A percentile compares a stretch with the other conserved stretches of the same genome.
These are phyloP conservation scores for Odontophorus gujanensis DNA, from an alignment of 2,113 vertebrate species.

Conservation along the genomic window DNA sequence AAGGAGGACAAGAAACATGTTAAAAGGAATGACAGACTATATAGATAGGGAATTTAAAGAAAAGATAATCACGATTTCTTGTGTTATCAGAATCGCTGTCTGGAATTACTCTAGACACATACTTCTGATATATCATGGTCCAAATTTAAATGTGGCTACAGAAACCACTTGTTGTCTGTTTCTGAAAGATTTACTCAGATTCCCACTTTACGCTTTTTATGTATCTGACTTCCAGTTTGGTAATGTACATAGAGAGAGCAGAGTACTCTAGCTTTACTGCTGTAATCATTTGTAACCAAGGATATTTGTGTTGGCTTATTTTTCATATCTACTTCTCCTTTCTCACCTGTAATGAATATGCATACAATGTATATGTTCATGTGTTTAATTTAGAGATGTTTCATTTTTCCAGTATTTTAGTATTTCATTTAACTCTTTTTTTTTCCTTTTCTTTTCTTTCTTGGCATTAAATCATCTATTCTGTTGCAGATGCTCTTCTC, in stretches of 20 bases:
- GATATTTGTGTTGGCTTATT: background rate
- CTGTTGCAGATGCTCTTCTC: conserved; percentile 93
- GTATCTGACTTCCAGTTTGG: background rate
- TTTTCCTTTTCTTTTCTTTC: conserved; percentile 44
- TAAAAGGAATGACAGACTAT: background rate
- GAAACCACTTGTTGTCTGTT: background rate
- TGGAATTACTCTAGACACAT: background rate
- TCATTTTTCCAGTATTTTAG: conserved; percentile 28
- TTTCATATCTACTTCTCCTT: conserved; percentile 1
- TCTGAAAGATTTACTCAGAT: background rate
- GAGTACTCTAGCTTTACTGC: background rate
- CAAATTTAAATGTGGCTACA: background rate
- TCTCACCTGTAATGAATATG: background rate
- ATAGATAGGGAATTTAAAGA: background rate
- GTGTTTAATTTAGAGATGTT: conserved; percentile 50
- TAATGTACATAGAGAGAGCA: background rate
- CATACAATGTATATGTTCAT: conserved; percentile 1
- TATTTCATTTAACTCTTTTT: conserved; percentile 73
- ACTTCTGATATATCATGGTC: accelerated
- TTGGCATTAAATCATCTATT: conserved; percentile 85
- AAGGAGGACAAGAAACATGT: conserved; percentile 66
- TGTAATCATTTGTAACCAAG: background rate
- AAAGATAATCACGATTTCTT: background rate
- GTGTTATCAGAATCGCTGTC: background rate
- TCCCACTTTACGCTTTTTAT: background rate